phyloP scores from a whole-genome alignment of 1,140 invertebrate species.

The Fopius arisanus region DNA sequence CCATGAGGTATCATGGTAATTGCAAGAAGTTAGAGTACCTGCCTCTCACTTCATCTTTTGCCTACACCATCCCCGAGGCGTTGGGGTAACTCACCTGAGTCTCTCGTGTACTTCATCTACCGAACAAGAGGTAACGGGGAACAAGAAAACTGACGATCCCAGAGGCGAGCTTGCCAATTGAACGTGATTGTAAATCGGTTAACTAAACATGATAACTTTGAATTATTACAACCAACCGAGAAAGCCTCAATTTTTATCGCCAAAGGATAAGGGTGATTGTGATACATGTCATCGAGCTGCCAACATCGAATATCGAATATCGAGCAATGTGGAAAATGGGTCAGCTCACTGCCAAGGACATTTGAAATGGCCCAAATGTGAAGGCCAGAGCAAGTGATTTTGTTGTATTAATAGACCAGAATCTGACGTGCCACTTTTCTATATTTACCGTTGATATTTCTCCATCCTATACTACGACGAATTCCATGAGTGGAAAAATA shows the following conservation, averaged over 20 bases:
- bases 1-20: slow-evolving; percentile 49
- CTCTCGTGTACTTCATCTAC: not conserved
- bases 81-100: not conserved
- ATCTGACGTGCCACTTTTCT: not conserved
- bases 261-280: too few relatives aligned
- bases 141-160: not conserved
- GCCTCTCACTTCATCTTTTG: slow-evolving; percentile 16
- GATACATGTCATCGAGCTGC: not conserved
- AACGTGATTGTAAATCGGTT: slow-evolving; percentile 4
- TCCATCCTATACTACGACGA: not conserved
- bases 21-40: slow-evolving; percentile 46
- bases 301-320: not conserved
- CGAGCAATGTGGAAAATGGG: not conserved
- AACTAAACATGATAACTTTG: not conserved
- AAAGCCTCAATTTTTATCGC: not conserved
- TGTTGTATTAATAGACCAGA: not conserved
- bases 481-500: too few relatives aligned
- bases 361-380: not conserved
- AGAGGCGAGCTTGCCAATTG: not conserved
- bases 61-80: not conserved
- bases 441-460: not conserved
- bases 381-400: not conserved
- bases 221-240: not conserved
- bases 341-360: not conserved
- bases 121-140: not conserved